These are phyloP conservation scores for Halcyon smyrnensis DNA, from an alignment of 2,797 vertebrate genomes.

Conservation along the genomic window DNA sequence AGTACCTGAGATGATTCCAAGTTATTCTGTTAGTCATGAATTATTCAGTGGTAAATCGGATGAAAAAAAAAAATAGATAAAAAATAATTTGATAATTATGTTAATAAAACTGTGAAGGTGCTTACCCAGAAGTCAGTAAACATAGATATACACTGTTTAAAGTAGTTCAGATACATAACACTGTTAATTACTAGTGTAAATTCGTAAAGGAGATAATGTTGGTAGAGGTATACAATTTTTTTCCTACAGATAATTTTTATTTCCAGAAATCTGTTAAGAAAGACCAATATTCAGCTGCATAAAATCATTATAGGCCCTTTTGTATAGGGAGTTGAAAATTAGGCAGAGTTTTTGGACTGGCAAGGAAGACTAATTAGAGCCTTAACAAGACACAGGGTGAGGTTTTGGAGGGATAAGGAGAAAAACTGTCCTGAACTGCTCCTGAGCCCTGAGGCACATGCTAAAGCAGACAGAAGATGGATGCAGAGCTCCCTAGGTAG, in stretches of 20 bases:
- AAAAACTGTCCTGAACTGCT: neutral
- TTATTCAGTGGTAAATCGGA: neutral
- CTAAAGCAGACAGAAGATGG: neutral
- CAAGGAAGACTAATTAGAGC: neutral
- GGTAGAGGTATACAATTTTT: neutral
- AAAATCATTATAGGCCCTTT: neutral
- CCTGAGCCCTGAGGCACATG: neutral
- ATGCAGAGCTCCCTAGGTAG: neutral
- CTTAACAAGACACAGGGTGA: neutral
- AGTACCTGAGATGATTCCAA: neutral
- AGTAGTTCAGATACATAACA: constrained; percentile 7
- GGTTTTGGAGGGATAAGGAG: neutral
- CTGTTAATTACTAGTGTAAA: constrained; percentile 26
- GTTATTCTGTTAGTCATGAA: neutral
- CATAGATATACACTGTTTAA: neutral
- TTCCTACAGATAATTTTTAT: neutral
- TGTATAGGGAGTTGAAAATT: neutral
- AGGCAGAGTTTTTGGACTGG: neutral
- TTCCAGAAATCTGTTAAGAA: neutral
- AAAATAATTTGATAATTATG: constrained; percentile 32
- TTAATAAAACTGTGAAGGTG: constrained; percentile 26
- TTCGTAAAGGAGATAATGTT: neutral
- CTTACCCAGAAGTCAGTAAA: constrained; percentile 1
- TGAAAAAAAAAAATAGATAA: neutral
- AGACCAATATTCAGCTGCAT: neutral